Evolutionary conservation across 2,797 vertebrate genomes (phyloP).

Genomic region (Protonibea diacanthus): DNA sequence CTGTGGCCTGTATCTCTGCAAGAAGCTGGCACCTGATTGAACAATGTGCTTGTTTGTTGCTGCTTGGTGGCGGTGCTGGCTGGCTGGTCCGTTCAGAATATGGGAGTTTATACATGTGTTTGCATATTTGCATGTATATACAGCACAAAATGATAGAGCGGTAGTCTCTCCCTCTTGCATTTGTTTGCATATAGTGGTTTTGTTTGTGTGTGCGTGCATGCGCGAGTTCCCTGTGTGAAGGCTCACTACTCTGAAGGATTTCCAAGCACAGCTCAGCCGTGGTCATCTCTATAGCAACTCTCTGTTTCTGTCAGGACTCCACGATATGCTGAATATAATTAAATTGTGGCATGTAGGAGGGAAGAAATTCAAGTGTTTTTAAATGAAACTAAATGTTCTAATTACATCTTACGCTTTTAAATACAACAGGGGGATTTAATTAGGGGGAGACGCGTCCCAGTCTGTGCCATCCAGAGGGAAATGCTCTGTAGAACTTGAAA

Average conservation of each 20-base stretch:
- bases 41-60: constrained; percentile 54
- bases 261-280: constrained; percentile 62
- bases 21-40: constrained; percentile 49
- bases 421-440: constrained; percentile 82
- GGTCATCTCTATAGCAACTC: constrained; percentile 84
- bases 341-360: constrained; percentile 64
- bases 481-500: constrained; percentile 78
- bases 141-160: constrained; percentile 31
- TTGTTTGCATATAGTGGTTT: constrained; percentile 39
- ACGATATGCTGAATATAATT: constrained; percentile 70
- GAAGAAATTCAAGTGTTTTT: constrained; percentile 65
- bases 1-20: constrained; percentile 31
- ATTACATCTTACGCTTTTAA: constrained; percentile 82
- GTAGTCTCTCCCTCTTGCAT: constrained; percentile 20
- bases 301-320: constrained; percentile 55
- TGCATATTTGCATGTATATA: constrained; percentile 49
- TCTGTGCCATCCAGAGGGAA: constrained; percentile 70
- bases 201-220: constrained; percentile 8
- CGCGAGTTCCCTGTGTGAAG: constrained; percentile 16
- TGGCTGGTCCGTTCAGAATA: constrained; percentile 19
- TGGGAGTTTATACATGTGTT: constrained; percentile 42
- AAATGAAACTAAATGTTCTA: constrained; percentile 83
- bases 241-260: constrained; percentile 61
- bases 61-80: neutral
- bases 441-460: constrained; percentile 66